These are phyloP conservation scores for Popillia japonica DNA, from an alignment of 1,140 invertebrate genomes.

Conservation along the genomic window DNA sequence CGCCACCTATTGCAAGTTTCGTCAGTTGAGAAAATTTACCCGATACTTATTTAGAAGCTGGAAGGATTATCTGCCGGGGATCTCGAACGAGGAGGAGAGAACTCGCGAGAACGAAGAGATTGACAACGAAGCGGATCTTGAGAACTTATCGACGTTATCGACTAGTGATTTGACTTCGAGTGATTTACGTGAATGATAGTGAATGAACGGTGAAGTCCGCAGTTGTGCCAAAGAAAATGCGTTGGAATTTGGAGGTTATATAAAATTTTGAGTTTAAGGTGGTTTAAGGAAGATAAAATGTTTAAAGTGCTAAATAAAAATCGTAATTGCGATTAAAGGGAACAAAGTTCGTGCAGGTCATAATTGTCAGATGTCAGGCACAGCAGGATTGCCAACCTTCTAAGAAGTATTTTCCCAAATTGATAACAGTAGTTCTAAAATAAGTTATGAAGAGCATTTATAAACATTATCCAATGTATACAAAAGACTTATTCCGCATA, in stretches of 20 bases:
- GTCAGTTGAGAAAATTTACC: constrained; percentile 90
- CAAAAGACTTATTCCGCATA: no score
- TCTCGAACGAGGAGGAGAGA: constrained; percentile 43
- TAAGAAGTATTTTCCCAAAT: no score
- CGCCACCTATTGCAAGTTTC: constrained; percentile 92
- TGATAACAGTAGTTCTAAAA: no score
- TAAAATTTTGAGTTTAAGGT: not conserved
- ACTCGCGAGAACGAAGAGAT: constrained; percentile 33
- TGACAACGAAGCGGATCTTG: constrained; percentile 43
- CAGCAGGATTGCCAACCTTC: no score
- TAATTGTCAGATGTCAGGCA: no score
- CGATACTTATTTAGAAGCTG: constrained; percentile 90
- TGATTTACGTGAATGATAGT: constrained; percentile 1
- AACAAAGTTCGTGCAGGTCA: no score
- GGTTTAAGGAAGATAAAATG: not conserved
- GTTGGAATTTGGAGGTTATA: no score
- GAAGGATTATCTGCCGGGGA: constrained; percentile 89
- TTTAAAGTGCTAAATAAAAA: not conserved
- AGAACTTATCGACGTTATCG: constrained; percentile 34
- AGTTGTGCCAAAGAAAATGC: constrained; percentile 6
- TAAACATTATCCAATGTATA: no score
- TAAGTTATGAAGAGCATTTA: no score
- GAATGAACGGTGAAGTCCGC: not conserved
- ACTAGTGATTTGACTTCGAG: constrained; percentile 25
- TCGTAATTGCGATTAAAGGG: no score